Evolutionary conservation across 2,113 vertebrate species (phyloP).

Genomic region (Anarhynchus alexandrinus): DNA sequence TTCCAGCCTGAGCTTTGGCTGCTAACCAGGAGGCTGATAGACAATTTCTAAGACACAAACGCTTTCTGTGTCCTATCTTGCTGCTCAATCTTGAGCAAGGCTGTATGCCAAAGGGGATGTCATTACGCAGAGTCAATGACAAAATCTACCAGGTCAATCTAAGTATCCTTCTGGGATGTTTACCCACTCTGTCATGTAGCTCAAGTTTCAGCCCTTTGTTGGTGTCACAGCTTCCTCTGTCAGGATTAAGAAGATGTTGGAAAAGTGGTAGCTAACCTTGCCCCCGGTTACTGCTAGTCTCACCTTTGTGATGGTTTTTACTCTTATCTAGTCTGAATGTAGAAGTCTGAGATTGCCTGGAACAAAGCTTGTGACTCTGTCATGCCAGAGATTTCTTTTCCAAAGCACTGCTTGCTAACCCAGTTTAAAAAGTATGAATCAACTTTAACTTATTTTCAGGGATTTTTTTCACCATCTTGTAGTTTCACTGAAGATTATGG

Average conservation of each 20-base stretch:
- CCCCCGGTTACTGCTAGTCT: not conserved
- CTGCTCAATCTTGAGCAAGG: not conserved
- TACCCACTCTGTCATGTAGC: not conserved
- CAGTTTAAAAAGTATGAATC: not conserved
- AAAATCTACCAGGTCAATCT: not conserved
- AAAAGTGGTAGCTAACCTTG: not conserved
- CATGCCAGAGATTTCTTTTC: not conserved
- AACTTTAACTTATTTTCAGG: not conserved
- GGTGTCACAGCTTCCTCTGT: not conserved
- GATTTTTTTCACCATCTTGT: not conserved
- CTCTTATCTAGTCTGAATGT: not conserved
- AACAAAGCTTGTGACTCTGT: not conserved
- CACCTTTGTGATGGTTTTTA: not conserved
- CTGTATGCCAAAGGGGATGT: not conserved
- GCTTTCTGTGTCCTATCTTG: not conserved
- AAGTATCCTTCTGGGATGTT: not conserved
- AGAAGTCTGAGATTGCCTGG: not conserved
- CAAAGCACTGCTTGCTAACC: not conserved
- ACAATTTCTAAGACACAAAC: not conserved
- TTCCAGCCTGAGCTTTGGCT: not conserved
- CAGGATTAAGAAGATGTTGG: not conserved
- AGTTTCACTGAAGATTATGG: not conserved
- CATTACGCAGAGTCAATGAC: not conserved
- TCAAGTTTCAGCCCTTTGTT: not conserved
- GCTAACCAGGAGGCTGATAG: not conserved